These are phyloP conservation scores for Thalassarche chlororhynchos DNA, from an alignment of 2,113 vertebrate species.

Conservation along the genomic window DNA sequence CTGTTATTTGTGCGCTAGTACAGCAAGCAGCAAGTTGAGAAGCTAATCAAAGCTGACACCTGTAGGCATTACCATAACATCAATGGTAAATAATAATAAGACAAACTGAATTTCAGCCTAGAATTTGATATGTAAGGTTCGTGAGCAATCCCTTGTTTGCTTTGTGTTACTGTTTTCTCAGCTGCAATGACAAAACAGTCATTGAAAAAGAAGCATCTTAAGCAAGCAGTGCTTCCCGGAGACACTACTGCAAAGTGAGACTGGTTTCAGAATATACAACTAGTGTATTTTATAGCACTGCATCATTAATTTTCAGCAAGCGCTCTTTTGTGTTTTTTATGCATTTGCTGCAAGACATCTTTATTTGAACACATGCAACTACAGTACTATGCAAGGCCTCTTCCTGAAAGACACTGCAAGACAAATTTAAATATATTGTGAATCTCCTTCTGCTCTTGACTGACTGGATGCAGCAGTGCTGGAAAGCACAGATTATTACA, in stretches of 20 bases:
- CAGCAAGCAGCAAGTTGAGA: background rate
- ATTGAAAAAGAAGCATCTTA: background rate
- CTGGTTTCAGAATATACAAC: background rate
- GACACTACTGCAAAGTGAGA: background rate
- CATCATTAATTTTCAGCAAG: background rate
- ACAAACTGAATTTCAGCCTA: background rate
- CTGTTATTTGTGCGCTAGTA: background rate
- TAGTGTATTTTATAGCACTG: background rate
- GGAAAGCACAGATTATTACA: background rate
- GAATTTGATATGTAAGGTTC: background rate
- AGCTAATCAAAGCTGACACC: background rate
- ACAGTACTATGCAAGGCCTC: background rate
- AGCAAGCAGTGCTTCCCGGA: background rate
- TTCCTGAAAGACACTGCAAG: background rate
- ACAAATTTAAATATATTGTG: background rate
- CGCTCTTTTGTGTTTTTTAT: background rate
- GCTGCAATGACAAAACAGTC: background rate
- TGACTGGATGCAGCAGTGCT: background rate
- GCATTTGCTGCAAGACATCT: background rate
- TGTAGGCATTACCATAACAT: background rate
- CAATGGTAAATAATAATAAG: background rate
- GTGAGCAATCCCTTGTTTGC: background rate
- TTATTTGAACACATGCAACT: background rate
- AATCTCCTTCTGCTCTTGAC: background rate
- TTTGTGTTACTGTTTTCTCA: background rate